These are phyloP conservation scores for Lordiphosa mommai DNA, from an alignment of 1,140 invertebrate genomes.

Conservation along the genomic window DNA sequence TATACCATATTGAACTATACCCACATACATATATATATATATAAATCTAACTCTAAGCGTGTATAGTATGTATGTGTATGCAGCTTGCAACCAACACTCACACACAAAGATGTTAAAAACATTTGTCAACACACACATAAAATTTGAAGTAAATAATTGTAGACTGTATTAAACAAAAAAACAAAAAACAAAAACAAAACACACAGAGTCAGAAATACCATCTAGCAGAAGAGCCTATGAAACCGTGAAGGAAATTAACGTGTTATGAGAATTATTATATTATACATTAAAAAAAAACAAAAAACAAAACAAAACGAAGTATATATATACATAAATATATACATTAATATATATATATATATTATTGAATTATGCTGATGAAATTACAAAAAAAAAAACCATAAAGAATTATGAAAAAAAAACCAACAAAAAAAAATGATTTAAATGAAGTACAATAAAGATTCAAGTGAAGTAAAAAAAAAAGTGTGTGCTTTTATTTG, in stretches of 20 bases:
- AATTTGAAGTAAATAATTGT: constrained; percentile 8
- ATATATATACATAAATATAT: constrained; percentile 11
- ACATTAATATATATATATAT: constrained; percentile 31
- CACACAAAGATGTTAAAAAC: constrained; percentile 6
- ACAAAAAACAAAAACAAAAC: constrained; percentile 2
- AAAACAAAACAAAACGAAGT: constrained; percentile 17
- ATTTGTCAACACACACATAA: constrained; percentile 4
- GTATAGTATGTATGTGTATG: constrained; percentile 1
- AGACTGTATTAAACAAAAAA: constrained; percentile 4
- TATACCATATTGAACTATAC: background rate
- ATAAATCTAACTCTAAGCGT: background rate
- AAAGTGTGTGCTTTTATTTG: too few species aligned
- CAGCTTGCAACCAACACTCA: background rate
- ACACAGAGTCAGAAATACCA: background rate
- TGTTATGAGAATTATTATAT: constrained; percentile 11
- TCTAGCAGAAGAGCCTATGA: background rate
- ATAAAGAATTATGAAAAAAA: constrained; percentile 39
- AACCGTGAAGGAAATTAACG: constrained; percentile 5
- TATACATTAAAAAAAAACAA: constrained; percentile 1
- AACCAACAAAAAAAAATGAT: constrained; percentile 44
- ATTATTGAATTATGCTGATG: constrained; percentile 53
- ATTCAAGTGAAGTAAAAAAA: constrained; percentile 44
- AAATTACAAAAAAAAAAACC: constrained; percentile 23
- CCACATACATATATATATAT: constrained; percentile 2
- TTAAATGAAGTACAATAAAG: constrained; percentile 58